Base-by-base conservation (phyloP, 2,888 invertebrate genomes). In the Bibio marci region DNA sequence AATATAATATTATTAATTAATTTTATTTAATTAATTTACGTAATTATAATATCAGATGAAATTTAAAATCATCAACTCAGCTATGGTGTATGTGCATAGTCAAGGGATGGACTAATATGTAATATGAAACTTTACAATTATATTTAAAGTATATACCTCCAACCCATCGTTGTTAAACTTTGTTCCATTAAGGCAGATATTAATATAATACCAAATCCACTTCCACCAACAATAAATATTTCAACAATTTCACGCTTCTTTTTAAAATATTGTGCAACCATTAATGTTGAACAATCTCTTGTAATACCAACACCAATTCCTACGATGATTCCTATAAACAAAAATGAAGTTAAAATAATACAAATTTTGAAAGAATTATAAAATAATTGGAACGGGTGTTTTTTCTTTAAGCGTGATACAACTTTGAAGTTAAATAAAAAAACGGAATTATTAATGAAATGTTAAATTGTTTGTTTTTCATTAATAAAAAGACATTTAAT, bases 251-350 rank as follows among this genome's bases (percentile, higher is more conserved):
- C 87, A 43, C 88, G 65, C 50, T 77, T 68, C 46, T 81, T 62
- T 57, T 86, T 85, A 70, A 88, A 88, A 64, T 88, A 90, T 58
- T 86, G 85, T 30, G 86, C 87, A 44, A 88, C 81, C 83, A 88
- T 87, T 50, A 88, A 64, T 31, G 83, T 83, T 17, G 85, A 81
- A 52, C 86, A 85, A 59, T 85, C 86, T 46, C 86, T 64, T 6
- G 85, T 85, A 57, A 88, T 71, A 30, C 86, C 85, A 41, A 85
- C 83, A 40, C 88, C 88, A 39, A 86, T 73, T 28, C 85, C 83
- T 33, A 75, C 71, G 41, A 75, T 73, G 38, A 73, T 71, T 37
- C 73, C 74, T 67, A 64, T 45, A 33, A 32, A 37, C 15, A 34
- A 32, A 33, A 33, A 33, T 44, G 36, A 19, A 35, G 35, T n/a